Evolutionary conservation across 2,888 invertebrate species (phyloP), one percentile per base, ranked within the genome.

Genomic region (Cistogaster globosa): DNA sequence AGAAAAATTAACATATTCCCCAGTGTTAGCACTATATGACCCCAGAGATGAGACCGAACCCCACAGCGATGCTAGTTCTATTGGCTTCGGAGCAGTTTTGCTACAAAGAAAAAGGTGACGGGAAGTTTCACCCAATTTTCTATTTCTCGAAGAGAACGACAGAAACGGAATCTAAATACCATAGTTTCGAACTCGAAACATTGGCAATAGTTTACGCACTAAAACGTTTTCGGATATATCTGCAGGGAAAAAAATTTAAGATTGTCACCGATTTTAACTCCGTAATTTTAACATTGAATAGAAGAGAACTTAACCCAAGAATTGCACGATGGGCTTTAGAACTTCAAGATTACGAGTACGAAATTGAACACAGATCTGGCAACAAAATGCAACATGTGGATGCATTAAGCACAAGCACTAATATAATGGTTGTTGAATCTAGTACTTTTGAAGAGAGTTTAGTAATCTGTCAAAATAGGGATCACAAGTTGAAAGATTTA

Each of bases 321-420:
- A 48, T 48, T 14, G 6, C 48, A 1, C 5, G 48, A 5, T 48
- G 48, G 48, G 16, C 48, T 4, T 5, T 48, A 1, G 48, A 16
- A 16, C 48, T 48, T 1, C 14, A 48, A 5, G 16, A 48, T 14
- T 48, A 11, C 16, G 14, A 48, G 1, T 88, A 79, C 55, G 42
- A n/a, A 9, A 18, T 87, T 11, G 75, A 83, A 53, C 86, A 87
- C 75, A 45, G 84, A 36, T 16, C 58, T 11, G 86, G 85, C 4
- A 87, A 85, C 38, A 53, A 18, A 38, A 87, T 86, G 82, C 53
- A 67, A 11, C 87, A 88, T 60, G 86, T 87, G 0, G 87, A 88
- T 18, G 69, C 83, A 4, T 20, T 80, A 45, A 80, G 80, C 48
- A 45, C 79, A n/a, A 22, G n/a, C n/a, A n/a, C n/a, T n/a, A n/a